These are phyloP conservation scores for Siniperca scherzeri DNA, from an alignment of 2,797 vertebrate species.

Conservation along the genomic window DNA sequence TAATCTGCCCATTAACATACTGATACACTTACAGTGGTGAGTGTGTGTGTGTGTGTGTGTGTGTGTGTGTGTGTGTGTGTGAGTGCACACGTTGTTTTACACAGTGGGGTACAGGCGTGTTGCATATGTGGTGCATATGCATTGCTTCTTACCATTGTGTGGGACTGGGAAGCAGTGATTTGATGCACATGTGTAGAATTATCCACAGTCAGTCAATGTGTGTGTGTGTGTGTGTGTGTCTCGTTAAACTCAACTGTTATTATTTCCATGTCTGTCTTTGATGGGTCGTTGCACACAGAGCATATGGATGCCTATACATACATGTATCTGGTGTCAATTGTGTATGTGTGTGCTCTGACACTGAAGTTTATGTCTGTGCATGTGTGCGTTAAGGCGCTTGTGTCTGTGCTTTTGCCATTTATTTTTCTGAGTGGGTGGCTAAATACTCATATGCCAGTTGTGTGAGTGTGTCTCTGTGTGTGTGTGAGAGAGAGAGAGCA, in stretches of 20 bases:
- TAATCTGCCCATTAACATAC: constrained; percentile 79
- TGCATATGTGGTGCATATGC: constrained; percentile 72
- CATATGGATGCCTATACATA: constrained; percentile 78
- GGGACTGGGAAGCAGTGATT: constrained; percentile 71
- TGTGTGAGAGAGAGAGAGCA: constrained; percentile 27
- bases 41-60: constrained; percentile 37
- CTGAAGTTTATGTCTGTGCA: constrained; percentile 38
- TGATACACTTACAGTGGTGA: constrained; percentile 60
- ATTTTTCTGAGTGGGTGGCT: constrained; percentile 84
- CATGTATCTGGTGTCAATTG: constrained; percentile 77
- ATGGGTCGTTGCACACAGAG: constrained; percentile 80
- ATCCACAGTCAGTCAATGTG: constrained; percentile 68
- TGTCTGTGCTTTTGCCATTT: constrained; percentile 75
- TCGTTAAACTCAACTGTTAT: constrained; percentile 79
- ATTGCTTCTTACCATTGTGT: constrained; percentile 58
- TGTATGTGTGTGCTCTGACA: constrained; percentile 41
- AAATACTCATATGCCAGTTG: constrained; percentile 77
- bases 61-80: constrained; percentile 25
- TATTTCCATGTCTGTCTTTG: constrained; percentile 83
- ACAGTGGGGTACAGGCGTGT: constrained; percentile 45
- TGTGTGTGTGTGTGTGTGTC: constrained; percentile 53
- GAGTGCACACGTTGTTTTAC: constrained; percentile 57
- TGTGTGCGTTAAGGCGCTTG: constrained; percentile 55
- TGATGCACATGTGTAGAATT: constrained; percentile 81
- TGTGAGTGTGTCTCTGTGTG: constrained; percentile 45